Conservation (phyloP, 2,888 invertebrate genomes). For the Rhagium mordax region DNA sequence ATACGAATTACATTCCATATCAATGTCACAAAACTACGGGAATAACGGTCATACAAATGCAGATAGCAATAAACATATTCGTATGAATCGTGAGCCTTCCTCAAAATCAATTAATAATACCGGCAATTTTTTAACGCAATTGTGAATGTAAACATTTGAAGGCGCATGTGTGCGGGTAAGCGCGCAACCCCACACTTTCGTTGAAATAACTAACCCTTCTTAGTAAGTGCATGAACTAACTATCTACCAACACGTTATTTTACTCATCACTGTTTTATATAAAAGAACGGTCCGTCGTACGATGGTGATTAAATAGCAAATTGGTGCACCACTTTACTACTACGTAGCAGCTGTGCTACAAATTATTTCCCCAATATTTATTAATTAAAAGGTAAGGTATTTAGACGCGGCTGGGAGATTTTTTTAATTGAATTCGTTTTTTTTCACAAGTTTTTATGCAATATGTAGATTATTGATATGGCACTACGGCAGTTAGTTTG, state of each 20-base stretch:
- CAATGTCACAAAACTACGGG: not conserved
- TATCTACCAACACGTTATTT: slow-evolving; percentile 6
- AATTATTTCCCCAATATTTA: not conserved
- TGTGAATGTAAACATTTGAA: slow-evolving; percentile 51
- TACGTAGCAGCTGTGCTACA: not conserved
- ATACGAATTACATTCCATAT: too few relatives aligned
- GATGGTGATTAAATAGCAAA: slow-evolving; percentile 28
- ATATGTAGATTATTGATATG: too few relatives aligned
- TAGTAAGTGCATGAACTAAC: slow-evolving; percentile 34
- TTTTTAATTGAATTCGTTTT: not conserved
- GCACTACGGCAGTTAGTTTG: too few relatives aligned
- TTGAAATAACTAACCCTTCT: slow-evolving; percentile 47
- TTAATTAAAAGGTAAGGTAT: not conserved
- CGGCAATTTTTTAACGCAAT: slow-evolving; percentile 35
- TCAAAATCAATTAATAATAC: slow-evolving; percentile 26
- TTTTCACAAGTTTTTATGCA: too few relatives aligned
- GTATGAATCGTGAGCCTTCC: not conserved
- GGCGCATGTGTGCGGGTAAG: slow-evolving; percentile 48
- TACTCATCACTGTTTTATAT: slow-evolving; percentile 19
- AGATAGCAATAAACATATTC: not conserved
- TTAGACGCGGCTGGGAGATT: not conserved
- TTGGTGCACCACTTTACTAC: not conserved
- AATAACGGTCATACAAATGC: not conserved
- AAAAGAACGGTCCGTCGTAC: slow-evolving; percentile 18
- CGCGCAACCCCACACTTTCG: slow-evolving; percentile 48